These are phyloP conservation scores for Fregata magnificens DNA, from an alignment of 2,113 vertebrate genomes.

Conservation along the genomic window DNA sequence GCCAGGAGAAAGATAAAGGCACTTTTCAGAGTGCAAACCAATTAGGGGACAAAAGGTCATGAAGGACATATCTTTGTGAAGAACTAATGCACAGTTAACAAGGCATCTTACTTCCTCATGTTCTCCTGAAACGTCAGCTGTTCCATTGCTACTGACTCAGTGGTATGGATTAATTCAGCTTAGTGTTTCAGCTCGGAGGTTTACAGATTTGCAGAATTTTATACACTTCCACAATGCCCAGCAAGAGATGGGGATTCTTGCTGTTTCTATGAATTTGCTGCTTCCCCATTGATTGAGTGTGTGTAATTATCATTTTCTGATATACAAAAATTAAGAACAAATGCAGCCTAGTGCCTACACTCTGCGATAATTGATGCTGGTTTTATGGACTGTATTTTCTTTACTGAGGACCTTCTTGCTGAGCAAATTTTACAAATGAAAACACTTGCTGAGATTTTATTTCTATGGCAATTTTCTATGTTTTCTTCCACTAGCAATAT, in stretches of 20 bases:
- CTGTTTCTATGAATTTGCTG: fast-evolving
- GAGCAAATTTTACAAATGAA: constrained; percentile 30
- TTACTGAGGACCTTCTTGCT: constrained; percentile 1
- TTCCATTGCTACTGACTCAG: not conserved
- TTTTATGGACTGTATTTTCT: constrained; percentile 16
- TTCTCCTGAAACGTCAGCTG: not conserved
- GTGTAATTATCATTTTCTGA: not conserved
- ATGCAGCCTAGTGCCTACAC: not conserved
- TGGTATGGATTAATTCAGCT: not conserved
- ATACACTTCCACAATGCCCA: not conserved
- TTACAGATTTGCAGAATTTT: not conserved
- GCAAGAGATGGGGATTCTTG: not conserved
- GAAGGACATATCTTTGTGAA: not conserved
- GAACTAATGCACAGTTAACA: not conserved
- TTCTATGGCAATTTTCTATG: not conserved
- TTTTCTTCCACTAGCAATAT: not conserved
- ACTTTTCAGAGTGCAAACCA: not conserved
- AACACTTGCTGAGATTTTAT: constrained; percentile 35
- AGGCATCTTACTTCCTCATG: not conserved
- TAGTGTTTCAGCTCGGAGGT: not conserved
- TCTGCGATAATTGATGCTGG: not conserved
- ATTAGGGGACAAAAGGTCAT: not conserved
- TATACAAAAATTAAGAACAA: not conserved
- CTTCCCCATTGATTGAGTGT: not conserved
- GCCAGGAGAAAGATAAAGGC: not conserved